These are phyloP conservation scores for Atethmia centrago DNA, from an alignment of 2,888 invertebrate species.

Conservation along the genomic window DNA sequence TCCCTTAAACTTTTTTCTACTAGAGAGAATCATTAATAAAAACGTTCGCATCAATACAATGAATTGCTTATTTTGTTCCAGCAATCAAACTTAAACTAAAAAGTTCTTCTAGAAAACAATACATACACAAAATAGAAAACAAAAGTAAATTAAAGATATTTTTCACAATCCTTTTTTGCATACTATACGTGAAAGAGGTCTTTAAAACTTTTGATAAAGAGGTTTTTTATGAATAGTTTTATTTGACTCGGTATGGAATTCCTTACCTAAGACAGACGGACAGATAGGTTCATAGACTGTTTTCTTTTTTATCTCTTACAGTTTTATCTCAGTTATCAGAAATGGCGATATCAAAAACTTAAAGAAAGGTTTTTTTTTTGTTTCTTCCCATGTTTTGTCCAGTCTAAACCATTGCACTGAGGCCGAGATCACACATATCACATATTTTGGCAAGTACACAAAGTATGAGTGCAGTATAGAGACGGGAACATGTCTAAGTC, in stretches of 20 bases:
- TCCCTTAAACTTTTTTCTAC: neutral
- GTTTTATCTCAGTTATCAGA: neutral
- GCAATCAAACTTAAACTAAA: constrained; percentile 17
- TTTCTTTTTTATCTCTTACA: neutral
- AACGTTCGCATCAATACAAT: constrained; percentile 10
- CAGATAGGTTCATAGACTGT: neutral
- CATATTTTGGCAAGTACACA: no score
- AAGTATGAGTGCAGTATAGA: no score
- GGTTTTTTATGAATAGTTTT: constrained; percentile 24
- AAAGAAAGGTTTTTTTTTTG: neutral
- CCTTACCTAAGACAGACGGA: constrained; percentile 7
- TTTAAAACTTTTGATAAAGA: constrained; percentile 48
- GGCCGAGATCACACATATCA: neutral
- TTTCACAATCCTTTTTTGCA: constrained; percentile 21
- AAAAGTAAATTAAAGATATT: constrained; percentile 17
- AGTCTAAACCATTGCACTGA: neutral
- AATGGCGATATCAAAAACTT: no score
- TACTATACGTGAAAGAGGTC: constrained; percentile 17
- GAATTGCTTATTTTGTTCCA: constrained; percentile 16
- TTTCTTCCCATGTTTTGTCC: neutral
- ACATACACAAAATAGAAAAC: no score
- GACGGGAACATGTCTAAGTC: no score
- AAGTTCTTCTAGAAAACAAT: constrained; percentile 30
- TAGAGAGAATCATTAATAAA: neutral
- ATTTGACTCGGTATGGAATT: constrained; percentile 22